A percentile compares a stretch with the other conserved stretches of the same genome.
Conservation (phyloP, 2,888 invertebrate genomes). For the Spilosoma lubricipeda region DNA sequence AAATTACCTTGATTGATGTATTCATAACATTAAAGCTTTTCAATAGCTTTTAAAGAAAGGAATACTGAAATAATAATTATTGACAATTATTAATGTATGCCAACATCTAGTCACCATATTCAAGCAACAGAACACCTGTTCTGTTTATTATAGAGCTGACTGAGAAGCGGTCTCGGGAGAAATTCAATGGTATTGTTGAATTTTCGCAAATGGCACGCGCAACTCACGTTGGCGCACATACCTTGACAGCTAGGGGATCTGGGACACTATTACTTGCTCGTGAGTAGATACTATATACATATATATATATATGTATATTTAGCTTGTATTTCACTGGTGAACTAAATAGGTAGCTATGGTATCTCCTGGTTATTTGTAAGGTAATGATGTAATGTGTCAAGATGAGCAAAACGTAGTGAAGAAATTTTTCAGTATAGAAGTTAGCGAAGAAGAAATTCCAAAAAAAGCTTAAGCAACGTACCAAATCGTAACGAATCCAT, state of each 20-base stretch:
- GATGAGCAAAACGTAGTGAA: too few species aligned
- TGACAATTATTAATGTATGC: too few species aligned
- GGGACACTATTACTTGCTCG: constrained; percentile 51
- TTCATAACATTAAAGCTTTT: background rate
- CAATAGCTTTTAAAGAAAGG: background rate
- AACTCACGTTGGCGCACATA: constrained; percentile 37
- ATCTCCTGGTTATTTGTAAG: background rate
- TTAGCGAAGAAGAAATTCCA: too few species aligned
- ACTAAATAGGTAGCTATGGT: background rate
- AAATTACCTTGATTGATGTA: background rate
- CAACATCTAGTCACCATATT: constrained; percentile 38
- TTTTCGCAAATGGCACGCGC: constrained; percentile 63
- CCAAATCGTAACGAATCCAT: too few species aligned
- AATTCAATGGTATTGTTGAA: constrained; percentile 65
- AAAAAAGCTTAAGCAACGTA: too few species aligned
- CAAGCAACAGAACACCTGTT: constrained; percentile 39
- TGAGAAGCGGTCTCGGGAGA: constrained; percentile 57
- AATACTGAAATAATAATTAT: too few species aligned
- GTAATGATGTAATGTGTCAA: too few species aligned
- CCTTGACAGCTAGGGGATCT: constrained; percentile 54
- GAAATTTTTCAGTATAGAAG: too few species aligned
- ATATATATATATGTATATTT: background rate
- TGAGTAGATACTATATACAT: constrained; percentile 37
- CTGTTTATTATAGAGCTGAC: constrained; percentile 46
- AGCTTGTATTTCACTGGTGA: constrained; percentile 6